phyloP scores from a whole-genome alignment of 30 jellyfish, hydroid and myxozoan genomes.

The Chrysaora quinquecirrha region DNA sequence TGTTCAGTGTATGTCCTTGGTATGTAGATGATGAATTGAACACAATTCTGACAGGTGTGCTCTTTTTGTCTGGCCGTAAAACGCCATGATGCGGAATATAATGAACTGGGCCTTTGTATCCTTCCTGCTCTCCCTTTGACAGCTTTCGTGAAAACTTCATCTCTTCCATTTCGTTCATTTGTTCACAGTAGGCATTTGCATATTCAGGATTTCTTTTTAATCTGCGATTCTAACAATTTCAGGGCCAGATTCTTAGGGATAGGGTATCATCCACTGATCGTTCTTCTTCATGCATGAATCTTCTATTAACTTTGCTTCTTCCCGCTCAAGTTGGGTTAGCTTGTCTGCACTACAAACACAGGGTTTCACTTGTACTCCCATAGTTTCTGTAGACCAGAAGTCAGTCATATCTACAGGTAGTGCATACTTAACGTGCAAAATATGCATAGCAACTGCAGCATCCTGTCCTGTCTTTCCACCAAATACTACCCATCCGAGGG shows the following conservation, averaged over 20 bases:
- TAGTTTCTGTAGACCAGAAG: too few species aligned
- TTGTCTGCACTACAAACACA: too few species aligned
- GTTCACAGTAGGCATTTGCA: slow-evolving; percentile 57
- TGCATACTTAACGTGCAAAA: too few species aligned
- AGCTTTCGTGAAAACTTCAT: slow-evolving; percentile 16
- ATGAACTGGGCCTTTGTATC: slow-evolving; percentile 17
- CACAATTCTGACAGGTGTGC: slow-evolving; percentile 21
- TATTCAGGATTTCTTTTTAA: slow-evolving; percentile 25
- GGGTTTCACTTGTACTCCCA: too few species aligned
- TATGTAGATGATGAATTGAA: slow-evolving; percentile 4
- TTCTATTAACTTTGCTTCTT: not conserved
- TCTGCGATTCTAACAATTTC: not conserved
- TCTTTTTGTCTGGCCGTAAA: slow-evolving; percentile 20
- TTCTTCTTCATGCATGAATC: not conserved
- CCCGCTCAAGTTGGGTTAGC: slow-evolving; percentile 17
- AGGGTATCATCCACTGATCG: not conserved
- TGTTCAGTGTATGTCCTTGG: too few species aligned
- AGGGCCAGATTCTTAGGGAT: slow-evolving; percentile 7
- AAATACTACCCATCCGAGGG: too few species aligned
- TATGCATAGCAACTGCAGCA: too few species aligned
- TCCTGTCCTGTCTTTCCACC: too few species aligned
- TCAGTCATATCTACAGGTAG: too few species aligned
- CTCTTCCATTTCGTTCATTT: slow-evolving; percentile 44
- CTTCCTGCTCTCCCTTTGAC: slow-evolving; percentile 3
- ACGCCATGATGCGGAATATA: slow-evolving; percentile 13